Evolutionary conservation across 2,113 vertebrate species (phyloP).

Genomic region (Arenaria interpres): DNA sequence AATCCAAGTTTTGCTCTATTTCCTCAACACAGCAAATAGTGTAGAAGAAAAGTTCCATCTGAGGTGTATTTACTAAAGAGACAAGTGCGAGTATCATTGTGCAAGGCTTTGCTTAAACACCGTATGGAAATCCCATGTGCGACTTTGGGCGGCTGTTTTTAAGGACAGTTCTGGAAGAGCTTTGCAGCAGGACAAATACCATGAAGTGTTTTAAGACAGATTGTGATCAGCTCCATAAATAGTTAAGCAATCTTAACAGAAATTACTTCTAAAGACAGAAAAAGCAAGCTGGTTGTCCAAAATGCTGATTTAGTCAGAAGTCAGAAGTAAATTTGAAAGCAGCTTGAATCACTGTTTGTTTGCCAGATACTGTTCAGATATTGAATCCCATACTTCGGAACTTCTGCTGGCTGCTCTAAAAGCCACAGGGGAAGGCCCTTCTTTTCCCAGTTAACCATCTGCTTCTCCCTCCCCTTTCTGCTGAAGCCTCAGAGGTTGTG

Average conservation of each 20-base stretch:
- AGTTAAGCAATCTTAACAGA: not conserved
- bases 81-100: not conserved
- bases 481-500: not conserved
- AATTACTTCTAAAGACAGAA: not conserved
- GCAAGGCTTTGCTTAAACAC: not conserved
- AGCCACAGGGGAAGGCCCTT: not conserved
- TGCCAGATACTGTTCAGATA: not conserved
- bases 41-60: not conserved
- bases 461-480: not conserved
- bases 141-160: not conserved
- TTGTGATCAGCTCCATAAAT: not conserved
- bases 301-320: not conserved
- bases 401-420: not conserved
- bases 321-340: not conserved
- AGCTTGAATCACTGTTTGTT: not conserved
- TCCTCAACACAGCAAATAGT: not conserved
- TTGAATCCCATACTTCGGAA: not conserved
- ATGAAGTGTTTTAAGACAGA: not conserved
- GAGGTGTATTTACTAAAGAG: not conserved
- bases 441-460: not conserved
- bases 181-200: not conserved
- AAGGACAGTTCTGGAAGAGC: not conserved
- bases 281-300: constrained; percentile 10
- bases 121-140: fast-evolving
- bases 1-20: not conserved